Base-by-base conservation (phyloP, 2,888 invertebrate species). In the Drosophila birchii region DNA sequence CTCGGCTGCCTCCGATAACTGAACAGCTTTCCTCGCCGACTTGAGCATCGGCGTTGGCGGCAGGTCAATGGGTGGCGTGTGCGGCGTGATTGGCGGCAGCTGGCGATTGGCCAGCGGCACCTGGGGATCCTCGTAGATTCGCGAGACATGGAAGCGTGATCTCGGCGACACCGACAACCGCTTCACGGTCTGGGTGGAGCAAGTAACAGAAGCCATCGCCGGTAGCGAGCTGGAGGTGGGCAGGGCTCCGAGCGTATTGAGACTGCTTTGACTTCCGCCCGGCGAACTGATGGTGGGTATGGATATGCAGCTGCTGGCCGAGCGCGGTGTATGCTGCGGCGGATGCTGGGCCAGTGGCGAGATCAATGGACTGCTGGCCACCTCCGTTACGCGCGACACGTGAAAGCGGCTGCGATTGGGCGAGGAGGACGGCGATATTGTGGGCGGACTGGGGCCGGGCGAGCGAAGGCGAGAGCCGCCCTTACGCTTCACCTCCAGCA, bases 351-450 rank as follows among this genome's bases (percentile, higher is more conserved):
- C 89, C 69, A 88, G 76, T 51, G 92, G 92, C 51, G 91, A 92
- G 47, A 90, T 90, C 32, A 90, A 62, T 20, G 91, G 91, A 71
- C 90, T 91, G 60, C 90, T 90, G 60, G 53, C 51, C 26, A 86
- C 88, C 84, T 93, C 93, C 29, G 76, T 59, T 8, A 93, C 93
- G 32, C 92, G 92, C 71, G 92, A 92, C 47, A 93, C 93, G 76
- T 93, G 92, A 86, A 93, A 93, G 58, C 93, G 91, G 78, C 91
- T 92, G 57, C 95, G 95, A 76, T 95, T 93, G 34, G 96, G 96
- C 87, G 95, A 95, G 80, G 95, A 95, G 76, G 95, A 94, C 59
- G 95, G 95, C 54, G 95, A 94, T 32, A 95, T 93, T 75, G 94
- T 94, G 84, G 94, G 94, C 84, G 94, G 94, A 92, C 95, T 91